These are phyloP conservation scores for Elymnias hypermnestra DNA, from an alignment of 1,140 invertebrate species.

Conservation along the genomic window DNA sequence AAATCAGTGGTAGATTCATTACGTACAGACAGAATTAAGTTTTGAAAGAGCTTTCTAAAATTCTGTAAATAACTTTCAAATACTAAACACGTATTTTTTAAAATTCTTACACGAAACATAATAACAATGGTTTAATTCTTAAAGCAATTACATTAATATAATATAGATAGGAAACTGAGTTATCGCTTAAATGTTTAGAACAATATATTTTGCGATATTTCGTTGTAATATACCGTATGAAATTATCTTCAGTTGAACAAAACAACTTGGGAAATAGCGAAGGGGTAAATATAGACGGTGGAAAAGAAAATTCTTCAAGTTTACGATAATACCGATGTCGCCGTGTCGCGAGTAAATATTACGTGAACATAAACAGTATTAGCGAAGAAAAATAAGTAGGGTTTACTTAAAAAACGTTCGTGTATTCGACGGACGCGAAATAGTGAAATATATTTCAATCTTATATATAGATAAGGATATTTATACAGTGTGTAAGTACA, in stretches of 20 bases:
- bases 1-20: no score
- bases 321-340: conserved; percentile 14
- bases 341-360: conserved; percentile 19
- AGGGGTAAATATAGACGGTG: neutral
- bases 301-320: conserved; percentile 12
- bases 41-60: no score
- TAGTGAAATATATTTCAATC: conserved; percentile 37
- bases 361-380: conserved; percentile 19
- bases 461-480: conserved; percentile 49
- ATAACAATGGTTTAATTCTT: no score
- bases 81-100: no score
- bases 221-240: neutral
- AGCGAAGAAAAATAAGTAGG: conserved; percentile 15
- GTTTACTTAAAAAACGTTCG: conserved; percentile 21
- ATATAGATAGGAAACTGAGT: no score
- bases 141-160: no score
- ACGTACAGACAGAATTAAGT: no score
- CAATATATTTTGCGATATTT: neutral
- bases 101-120: no score
- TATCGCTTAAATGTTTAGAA: no score
- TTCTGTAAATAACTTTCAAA: no score
- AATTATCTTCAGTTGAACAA: neutral
- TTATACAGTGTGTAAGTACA: conserved; percentile 62
- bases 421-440: conserved; percentile 9
- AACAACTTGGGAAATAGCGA: neutral